These are phyloP conservation scores for Eriosoma lanigerum DNA, from an alignment of 1,140 invertebrate genomes.

Conservation along the genomic window DNA sequence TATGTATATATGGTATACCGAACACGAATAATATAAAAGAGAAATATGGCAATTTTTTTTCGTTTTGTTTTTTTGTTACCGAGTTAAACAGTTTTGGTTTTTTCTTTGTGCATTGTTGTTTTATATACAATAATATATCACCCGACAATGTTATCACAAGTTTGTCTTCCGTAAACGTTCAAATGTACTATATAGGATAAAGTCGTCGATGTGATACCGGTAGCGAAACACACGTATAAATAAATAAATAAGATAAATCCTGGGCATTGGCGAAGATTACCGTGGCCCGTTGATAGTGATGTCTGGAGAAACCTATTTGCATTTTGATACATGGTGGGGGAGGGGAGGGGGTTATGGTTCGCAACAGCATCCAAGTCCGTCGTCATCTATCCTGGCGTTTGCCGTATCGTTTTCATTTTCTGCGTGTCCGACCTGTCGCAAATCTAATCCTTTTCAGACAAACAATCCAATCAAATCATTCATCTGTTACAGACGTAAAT, in stretches of 20 bases:
- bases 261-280: constrained; percentile 29
- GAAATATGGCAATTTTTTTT: too few species aligned
- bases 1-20: neutral
- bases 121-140: neutral
- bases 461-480: constrained; percentile 29
- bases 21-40: neutral
- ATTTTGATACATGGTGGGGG: constrained; percentile 25
- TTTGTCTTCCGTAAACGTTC: neutral
- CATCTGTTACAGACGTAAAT: constrained; percentile 1
- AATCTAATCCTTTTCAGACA: constrained; percentile 26
- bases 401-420: neutral
- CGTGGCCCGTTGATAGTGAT: neutral
- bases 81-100: too few species aligned
- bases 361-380: constrained; percentile 6
- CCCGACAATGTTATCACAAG: neutral
- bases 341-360: constrained; percentile 10
- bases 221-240: neutral
- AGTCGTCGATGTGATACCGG: neutral
- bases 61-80: too few species aligned
- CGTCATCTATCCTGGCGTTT: neutral
- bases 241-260: constrained; percentile 38
- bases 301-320: constrained; percentile 29
- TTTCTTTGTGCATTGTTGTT: neutral
- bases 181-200: neutral
- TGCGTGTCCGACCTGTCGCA: neutral